A percentile compares a stretch with the other conserved stretches of the same genome.
Conservation (phyloP, 2,113 vertebrate species). For the Brachypodius melanocephalos region DNA sequence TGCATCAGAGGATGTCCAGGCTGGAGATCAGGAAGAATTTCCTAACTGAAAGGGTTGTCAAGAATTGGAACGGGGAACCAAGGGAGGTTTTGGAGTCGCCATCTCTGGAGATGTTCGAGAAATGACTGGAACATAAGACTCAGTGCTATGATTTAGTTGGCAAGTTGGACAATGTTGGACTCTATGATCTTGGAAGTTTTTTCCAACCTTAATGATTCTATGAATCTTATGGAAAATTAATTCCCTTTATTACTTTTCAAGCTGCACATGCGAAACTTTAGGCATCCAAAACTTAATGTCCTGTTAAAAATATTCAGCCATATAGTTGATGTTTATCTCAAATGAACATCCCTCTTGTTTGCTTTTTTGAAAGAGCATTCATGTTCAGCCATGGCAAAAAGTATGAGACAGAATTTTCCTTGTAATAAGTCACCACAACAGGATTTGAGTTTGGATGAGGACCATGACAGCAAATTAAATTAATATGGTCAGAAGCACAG, state of each 20-base stretch:
- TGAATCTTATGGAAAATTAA: neutral
- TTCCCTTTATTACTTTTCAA: neutral
- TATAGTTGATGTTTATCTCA: neutral
- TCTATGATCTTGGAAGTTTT: neutral
- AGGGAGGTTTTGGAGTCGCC: neutral
- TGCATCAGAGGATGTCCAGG: neutral
- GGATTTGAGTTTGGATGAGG: neutral
- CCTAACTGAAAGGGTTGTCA: neutral
- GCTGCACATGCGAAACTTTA: accelerated
- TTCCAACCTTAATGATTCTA: neutral
- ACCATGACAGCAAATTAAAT: neutral
- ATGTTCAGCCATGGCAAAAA: neutral
- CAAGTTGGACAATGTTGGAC: neutral
- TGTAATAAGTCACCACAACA: neutral
- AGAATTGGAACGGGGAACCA: neutral
- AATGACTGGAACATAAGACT: neutral
- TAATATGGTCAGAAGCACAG: neutral
- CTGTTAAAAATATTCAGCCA: neutral
- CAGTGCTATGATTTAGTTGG: neutral
- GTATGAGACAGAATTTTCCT: neutral
- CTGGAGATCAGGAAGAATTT: neutral
- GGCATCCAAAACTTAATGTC: neutral
- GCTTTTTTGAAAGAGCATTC: neutral
- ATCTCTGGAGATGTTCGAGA: neutral
- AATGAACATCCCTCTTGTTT: neutral